Base-by-base conservation (phyloP, 2,113 vertebrate genomes). In the Cyprinodon tularosa region DNA sequence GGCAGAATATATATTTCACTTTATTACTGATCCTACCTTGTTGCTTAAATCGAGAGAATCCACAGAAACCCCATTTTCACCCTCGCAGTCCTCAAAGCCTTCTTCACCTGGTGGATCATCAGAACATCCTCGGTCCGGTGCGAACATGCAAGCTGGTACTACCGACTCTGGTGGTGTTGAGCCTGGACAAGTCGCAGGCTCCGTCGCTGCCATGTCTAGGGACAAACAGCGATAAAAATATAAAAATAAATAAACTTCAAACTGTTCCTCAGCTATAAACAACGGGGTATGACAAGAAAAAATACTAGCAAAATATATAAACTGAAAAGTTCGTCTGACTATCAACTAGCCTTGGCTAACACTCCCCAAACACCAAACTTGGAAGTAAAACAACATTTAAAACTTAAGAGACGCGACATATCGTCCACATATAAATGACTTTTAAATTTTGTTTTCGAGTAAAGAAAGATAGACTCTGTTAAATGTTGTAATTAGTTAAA, bases 141-240 rank as follows among this genome's bases (percentile, higher is more conserved):
- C 96, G 71, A 97, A 97, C 95, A 97, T 96, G 13, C 95, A 96
- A 66, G 96, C 95, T 29, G 96, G 96, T 22, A 97, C 95, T 67
- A 95, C 91, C 38, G 95, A 93, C 50, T 96, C 42, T 15, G 81
- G 63, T 1, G 82, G 48, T 39, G 80, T 76, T 4, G 93, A 84
- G 39, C 76, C 86, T 42, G 95, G 74, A 42, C 73, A 85, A 60
- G 74, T 6, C 50, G 63, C 82, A 17, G 84, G 68, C 64, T 93
- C 92, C 69, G 86, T 78, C 70, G 82, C 76, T 78, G 92, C 80
- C 96, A 96, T 86, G 37, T 91, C 85, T 87, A 14, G 0, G 17
- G 3, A 62, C 3, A 71, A 39, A 62, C 0, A 66, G 70, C 11
- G 20, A n/a, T 2, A 57, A 83, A 73, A 62, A 9, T 0, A 3